Evolutionary conservation across 2,113 vertebrate genomes (phyloP).

Genomic region (Excalfactoria chinensis): DNA sequence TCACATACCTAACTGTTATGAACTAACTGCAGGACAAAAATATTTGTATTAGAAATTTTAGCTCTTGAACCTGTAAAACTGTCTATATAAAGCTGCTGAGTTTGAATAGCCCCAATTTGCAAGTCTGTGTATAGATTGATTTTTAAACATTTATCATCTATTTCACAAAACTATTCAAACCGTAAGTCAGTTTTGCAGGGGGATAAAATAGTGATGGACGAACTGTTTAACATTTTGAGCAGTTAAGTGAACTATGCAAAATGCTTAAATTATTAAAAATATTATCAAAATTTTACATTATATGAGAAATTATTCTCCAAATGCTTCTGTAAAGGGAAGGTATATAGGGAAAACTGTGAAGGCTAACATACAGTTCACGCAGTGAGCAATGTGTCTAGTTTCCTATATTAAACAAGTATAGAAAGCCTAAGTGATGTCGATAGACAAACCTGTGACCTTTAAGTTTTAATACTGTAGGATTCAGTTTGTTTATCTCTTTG

Average conservation of each 20-base stretch:
- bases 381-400: not conserved
- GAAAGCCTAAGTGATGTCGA: fast-evolving
- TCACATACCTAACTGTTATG: not conserved
- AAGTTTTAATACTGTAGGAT: not conserved
- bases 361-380: not conserved
- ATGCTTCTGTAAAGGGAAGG: not conserved
- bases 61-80: not conserved
- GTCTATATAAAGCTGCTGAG: not conserved
- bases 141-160: not conserved
- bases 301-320: not conserved
- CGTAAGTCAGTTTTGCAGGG: not conserved
- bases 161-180: not conserved
- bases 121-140: not conserved
- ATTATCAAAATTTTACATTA: not conserved
- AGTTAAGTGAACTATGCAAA: not conserved
- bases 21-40: not conserved
- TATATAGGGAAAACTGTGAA: not conserved
- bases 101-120: not conserved
- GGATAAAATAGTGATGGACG: not conserved
- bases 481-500: not conserved
- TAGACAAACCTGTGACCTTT: not conserved
- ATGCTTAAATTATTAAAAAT: not conserved
- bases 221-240: not conserved
- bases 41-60: not conserved
- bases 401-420: not conserved